phyloP scores from a whole-genome alignment of 2,113 vertebrate genomes.

The Paraplagusia blochii region DNA sequence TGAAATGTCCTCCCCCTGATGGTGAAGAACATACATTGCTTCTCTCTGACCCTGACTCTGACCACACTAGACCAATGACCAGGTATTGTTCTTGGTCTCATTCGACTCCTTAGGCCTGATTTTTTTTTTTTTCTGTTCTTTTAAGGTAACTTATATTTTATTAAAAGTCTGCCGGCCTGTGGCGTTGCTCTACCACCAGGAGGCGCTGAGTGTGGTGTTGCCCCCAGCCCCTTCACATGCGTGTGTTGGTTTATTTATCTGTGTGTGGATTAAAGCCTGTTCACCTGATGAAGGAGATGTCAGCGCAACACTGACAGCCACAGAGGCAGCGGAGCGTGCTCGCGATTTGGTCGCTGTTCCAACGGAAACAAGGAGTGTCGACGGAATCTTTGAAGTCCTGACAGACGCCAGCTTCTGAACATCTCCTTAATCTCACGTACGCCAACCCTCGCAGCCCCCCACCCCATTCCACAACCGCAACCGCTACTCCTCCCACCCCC shows the following conservation, averaged over 20 bases:
- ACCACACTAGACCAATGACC: too few species aligned
- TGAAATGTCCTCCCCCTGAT: too few species aligned
- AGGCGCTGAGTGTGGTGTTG: conserved; percentile 62
- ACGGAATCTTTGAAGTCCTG: conserved; percentile 78
- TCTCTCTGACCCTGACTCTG: too few species aligned
- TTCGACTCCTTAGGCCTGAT: too few species aligned
- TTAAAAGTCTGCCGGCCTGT: conserved; percentile 35
- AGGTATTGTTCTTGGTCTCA: too few species aligned
- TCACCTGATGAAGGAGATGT: conserved; percentile 79
- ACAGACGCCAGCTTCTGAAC: conserved; percentile 79
- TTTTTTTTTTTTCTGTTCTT: too few species aligned
- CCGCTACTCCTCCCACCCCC: too few species aligned
- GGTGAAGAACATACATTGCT: too few species aligned
- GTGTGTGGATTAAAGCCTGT: conserved; percentile 75
- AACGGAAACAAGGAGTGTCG: conserved; percentile 73
- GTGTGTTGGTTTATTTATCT: conserved; percentile 78
- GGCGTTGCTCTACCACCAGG: conserved; percentile 64
- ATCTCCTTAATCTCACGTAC: conserved; percentile 79
- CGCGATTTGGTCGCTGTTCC: conserved; percentile 74
- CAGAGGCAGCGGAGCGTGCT: conserved; percentile 74
- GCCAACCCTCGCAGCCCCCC: conserved; percentile 8
- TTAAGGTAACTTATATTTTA: conserved; percentile 61
- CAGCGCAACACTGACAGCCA: conserved; percentile 76
- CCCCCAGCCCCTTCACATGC: conserved; percentile 10
- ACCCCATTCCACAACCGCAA: too few species aligned